Base-by-base conservation (phyloP, 2,113 vertebrate species). In the Cyanoderma ruficeps region DNA sequence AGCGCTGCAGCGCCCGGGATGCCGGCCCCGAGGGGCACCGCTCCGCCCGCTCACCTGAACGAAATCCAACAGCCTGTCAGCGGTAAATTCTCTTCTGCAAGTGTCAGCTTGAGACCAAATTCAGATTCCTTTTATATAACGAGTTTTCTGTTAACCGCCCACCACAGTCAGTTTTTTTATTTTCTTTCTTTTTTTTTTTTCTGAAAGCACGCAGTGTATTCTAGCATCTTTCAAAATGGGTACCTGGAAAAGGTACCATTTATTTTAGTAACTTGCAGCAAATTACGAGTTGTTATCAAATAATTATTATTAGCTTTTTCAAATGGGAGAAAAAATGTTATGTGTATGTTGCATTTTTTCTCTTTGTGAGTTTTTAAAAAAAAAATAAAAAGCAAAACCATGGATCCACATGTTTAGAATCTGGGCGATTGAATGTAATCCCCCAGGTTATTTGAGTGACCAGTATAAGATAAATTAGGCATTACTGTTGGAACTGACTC, bases 61-160 rank as follows among this genome's bases (percentile, higher is more conserved):
- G 9, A 22, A 16, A 33, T 7, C 14, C 59, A 10, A 0, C 50
- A 2, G 3, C 15, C 16, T 11, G 50, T 3, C n/a, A 4, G 28
- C 7, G 59, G 18, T 33, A 9, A 22, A 53, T 57, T 25, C 5
- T 18, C 37, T 64, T 64, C 33, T 37, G 15, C 3, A 37, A 39
- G 17, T 23, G 81, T 25, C 72, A 15, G 1, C 49, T n/a, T 13
- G 47, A 49, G 65, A 55, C 33, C 53, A 17, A 17, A 59, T 83
- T 63, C 28, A 52, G 52, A 44, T 85, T 77, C 15, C 20, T 55
- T 92, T 94, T 93, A 82, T 75, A 18, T 89, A 94, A 94, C 42
- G 39, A 63, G 39, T 50, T 69, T 74, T 70, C 84, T 63, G 74
- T 67, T 87, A 59, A 30, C 72, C 35, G 3, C 78, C 85, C 60